Base-by-base conservation (phyloP, 2,888 invertebrate species). In the Polydrusus pterygomalis region DNA sequence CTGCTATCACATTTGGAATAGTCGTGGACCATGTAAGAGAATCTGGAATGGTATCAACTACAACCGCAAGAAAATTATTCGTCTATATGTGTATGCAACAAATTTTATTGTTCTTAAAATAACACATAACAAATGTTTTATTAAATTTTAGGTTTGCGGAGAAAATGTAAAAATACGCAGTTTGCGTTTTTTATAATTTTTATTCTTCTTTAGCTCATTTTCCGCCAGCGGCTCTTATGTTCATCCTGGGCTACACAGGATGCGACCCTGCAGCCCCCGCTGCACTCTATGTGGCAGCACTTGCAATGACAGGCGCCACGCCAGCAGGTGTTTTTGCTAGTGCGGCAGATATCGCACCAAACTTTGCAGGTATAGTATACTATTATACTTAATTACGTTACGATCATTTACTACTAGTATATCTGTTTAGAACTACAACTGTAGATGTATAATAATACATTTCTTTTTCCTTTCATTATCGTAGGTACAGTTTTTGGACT, bases 311-410 rank as follows among this genome's bases (percentile, higher is more conserved):
- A 45, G 91, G 90, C 3, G 90, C 90, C 13, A 90, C 90, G 6
- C 89, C 90, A 1, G 90, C 91, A 5, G 91, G 91, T 2, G 90
- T 89, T 9, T 88, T 89, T 62, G 89, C 91, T 1, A 91, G 91
- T 78, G 90, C 91, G 62, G 90, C 91, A 5, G 91, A 91, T 81
- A 89, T 91, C 30, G 91, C 91, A 7, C 91, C 91, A 30, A 88
- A 88, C 82, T 88, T 87, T 82, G 88, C 88, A 78, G 88, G 88
- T 86, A 43, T n/a, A 43, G 51, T 15, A 18, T 2, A 51, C 25
- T 8, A 3, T 51, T 51, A n/a, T 51, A 43, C 13, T 43, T n/a
- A n/a, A n/a, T n/a, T n/a, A n/a, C n/a, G n/a, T n/a, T n/a, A n/a
- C n/a, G n/a, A 13, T n/a, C n/a, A 25, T 25, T 25, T 25, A 5